Evolutionary conservation across 2,797 vertebrate species (phyloP).

Genomic region (Myoxocephalus aenaeus): DNA sequence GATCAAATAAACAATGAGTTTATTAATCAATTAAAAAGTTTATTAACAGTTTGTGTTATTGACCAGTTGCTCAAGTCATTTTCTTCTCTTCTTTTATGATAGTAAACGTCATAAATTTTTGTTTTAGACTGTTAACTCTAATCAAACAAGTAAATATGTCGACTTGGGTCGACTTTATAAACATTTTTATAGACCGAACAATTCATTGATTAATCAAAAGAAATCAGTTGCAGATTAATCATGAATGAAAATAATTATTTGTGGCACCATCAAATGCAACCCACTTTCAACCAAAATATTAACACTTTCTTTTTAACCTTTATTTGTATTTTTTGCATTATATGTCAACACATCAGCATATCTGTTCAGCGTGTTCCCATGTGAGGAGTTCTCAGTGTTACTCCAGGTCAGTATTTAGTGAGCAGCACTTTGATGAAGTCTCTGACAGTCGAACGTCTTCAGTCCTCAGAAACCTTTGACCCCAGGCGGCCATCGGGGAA

Average conservation of each 20-base stretch:
- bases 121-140: neutral
- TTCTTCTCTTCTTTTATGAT: neutral
- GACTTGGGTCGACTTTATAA: no score
- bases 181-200: neutral
- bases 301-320: neutral
- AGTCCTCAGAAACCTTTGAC: conserved; percentile 21
- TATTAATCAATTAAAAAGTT: neutral
- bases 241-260: neutral
- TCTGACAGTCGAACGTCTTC: neutral
- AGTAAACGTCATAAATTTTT: neutral
- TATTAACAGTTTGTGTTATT: neutral
- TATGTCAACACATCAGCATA: neutral
- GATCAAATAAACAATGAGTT: neutral
- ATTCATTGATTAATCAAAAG: neutral
- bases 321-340: neutral
- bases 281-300: neutral
- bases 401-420: neutral
- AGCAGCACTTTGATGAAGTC: neutral
- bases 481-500: neutral
- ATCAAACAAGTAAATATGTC: neutral
- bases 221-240: neutral
- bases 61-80: neutral
- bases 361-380: neutral
- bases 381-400: neutral
- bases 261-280: neutral